phyloP scores from a whole-genome alignment of 2,888 invertebrate species.

The Tupiocoris notatus region DNA sequence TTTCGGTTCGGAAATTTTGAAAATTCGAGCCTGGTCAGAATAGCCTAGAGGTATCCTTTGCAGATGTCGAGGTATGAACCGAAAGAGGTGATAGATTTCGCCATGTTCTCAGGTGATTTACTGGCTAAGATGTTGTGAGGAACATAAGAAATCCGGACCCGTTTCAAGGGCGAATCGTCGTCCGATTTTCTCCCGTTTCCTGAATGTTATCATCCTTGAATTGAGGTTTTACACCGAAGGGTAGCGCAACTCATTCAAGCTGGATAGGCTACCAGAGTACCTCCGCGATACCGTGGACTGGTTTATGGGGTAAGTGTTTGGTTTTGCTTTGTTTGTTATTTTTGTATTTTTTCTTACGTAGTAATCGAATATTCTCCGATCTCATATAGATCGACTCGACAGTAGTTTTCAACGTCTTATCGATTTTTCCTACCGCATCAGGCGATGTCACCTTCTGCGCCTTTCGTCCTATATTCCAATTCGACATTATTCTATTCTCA shows the following conservation, averaged over 20 bases:
- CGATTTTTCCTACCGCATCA: conserved; percentile 1
- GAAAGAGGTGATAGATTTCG: conserved; percentile 43
- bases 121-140: conserved; percentile 50
- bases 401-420: neutral
- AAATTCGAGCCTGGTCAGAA: conserved; percentile 4
- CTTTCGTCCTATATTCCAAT: neutral
- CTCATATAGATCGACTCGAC: neutral
- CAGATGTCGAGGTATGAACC: neutral
- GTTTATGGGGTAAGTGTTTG: conserved; percentile 94
- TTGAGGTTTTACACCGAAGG: conserved; percentile 18
- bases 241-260: conserved; percentile 63
- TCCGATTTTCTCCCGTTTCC: neutral
- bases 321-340: neutral
- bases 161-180: neutral
- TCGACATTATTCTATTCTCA: no score
- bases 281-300: conserved; percentile 99
- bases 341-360: neutral
- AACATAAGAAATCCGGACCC: conserved; percentile 56
- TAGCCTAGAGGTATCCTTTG: neutral
- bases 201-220: neutral
- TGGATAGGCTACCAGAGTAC: conserved; percentile 99
- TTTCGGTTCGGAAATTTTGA: neutral
- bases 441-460: neutral
- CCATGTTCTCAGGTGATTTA: conserved; percentile 46
- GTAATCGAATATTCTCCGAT: no score